Evolutionary conservation across 2,888 invertebrate genomes (phyloP).

Genomic region (Sericinus montela): DNA sequence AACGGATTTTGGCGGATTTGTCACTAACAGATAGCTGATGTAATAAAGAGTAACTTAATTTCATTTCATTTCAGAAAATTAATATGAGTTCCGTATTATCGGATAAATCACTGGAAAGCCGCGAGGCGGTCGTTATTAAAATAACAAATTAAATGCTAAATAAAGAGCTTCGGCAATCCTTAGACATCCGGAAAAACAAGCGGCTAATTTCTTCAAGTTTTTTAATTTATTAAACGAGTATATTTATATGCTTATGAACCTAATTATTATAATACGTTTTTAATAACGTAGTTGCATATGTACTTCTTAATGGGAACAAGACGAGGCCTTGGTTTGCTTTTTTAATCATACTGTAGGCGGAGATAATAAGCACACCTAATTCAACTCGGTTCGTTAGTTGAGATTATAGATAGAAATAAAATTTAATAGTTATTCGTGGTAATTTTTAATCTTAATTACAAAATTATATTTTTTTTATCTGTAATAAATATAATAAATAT

Average conservation of each 20-base stretch:
- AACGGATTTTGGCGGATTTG: no score
- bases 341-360: slow-evolving; percentile 8
- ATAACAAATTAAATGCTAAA: no score
- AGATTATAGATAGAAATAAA: slow-evolving; percentile 9
- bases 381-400: slow-evolving; percentile 1
- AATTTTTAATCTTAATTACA: slow-evolving; percentile 9
- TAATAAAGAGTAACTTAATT: no score
- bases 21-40: no score
- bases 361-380: slow-evolving; percentile 14
- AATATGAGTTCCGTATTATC: no score
- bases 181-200: no score
- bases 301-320: slow-evolving; percentile 1
- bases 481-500: no score
- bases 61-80: no score
- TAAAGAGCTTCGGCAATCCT: no score
- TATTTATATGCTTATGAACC: neutral
- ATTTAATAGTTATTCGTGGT: slow-evolving; percentile 5
- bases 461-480: slow-evolving; percentile 3
- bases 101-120: no score
- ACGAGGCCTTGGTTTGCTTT: slow-evolving; percentile 9
- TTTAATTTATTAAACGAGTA: neutral
- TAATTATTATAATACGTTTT: slow-evolving; percentile 4
- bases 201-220: no score
- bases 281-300: slow-evolving; percentile 6
- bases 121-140: no score